Conservation (phyloP, 2,888 invertebrate genomes). For the Myopa testacea region DNA sequence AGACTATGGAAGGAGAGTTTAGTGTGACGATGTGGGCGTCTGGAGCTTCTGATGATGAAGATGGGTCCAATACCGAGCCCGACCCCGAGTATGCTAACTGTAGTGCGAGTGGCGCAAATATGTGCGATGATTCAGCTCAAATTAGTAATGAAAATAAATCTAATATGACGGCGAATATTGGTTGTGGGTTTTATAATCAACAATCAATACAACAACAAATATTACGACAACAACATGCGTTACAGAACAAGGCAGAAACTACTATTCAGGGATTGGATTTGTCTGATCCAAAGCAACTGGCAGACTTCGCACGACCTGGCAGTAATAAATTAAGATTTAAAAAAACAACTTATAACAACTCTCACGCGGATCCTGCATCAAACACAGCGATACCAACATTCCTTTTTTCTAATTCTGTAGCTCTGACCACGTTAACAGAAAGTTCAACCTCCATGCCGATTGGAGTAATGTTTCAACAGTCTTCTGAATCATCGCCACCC, state of each 20-base stretch:
- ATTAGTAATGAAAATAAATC: slow-evolving; percentile 75
- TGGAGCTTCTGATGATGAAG: slow-evolving; percentile 87
- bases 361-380: not conserved
- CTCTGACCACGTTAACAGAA: slow-evolving; percentile 21
- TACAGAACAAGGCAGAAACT: slow-evolving; percentile 44
- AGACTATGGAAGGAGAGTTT: slow-evolving; percentile 97
- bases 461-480: slow-evolving; percentile 42
- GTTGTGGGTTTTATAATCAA: slow-evolving; percentile 44
- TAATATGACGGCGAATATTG: not conserved
- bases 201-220: slow-evolving; percentile 48
- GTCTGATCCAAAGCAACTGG: slow-evolving; percentile 92
- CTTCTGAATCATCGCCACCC: slow-evolving; percentile 39
- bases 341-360: slow-evolving; percentile 31
- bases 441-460: slow-evolving; percentile 39
- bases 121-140: slow-evolving; percentile 15
- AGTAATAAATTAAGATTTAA: slow-evolving; percentile 75
- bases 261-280: slow-evolving; percentile 83
- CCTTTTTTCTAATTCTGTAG: slow-evolving; percentile 29
- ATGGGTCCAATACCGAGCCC: slow-evolving; percentile 89
- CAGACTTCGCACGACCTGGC: slow-evolving; percentile 84
- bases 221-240: slow-evolving; percentile 48
- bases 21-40: slow-evolving; percentile 99
- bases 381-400: slow-evolving; percentile 14
- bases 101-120: slow-evolving; percentile 60
- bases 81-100: slow-evolving; percentile 85